These are phyloP conservation scores for Eretmocerus hayati DNA, from an alignment of 2,888 invertebrate genomes.

Conservation along the genomic window DNA sequence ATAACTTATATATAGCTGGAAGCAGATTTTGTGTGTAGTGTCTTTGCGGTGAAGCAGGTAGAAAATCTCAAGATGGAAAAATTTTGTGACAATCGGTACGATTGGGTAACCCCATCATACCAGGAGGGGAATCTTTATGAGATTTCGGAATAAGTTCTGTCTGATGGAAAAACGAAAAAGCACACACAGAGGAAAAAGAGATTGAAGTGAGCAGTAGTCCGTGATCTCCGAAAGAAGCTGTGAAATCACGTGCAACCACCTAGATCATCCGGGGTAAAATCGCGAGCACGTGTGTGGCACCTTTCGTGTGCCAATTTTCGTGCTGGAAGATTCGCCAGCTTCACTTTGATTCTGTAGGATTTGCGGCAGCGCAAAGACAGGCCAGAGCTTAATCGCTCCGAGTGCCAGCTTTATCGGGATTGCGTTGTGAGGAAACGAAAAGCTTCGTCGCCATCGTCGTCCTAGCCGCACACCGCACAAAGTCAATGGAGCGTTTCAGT, in stretches of 20 bases:
- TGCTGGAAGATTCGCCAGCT: neutral
- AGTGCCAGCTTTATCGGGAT: neutral
- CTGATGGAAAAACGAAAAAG: neutral
- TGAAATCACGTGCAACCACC: neutral
- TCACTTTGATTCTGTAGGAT: neutral
- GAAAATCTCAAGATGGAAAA: too few species aligned
- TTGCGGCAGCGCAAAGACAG: neutral
- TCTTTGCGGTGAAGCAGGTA: too few species aligned
- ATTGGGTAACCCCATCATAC: too few species aligned
- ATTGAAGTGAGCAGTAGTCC: neutral
- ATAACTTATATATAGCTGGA: too few species aligned
- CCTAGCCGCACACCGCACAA: neutral
- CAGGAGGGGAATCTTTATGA: too few species aligned
- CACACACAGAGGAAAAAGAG: neutral
- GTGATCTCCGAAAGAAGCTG: neutral
- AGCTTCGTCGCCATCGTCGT: too few species aligned
- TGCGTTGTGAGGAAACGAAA: neutral
- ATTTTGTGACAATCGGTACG: too few species aligned
- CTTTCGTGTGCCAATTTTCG: neutral
- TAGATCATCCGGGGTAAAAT: neutral
- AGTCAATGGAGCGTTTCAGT: neutral
- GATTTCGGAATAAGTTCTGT: too few species aligned
- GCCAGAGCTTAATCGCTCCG: neutral
- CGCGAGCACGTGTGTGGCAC: neutral
- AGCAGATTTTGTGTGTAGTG: too few species aligned